Evolutionary conservation across 2,888 invertebrate genomes (phyloP), one percentile per base, ranked within the genome.

Genomic region (Cabera pusaria): DNA sequence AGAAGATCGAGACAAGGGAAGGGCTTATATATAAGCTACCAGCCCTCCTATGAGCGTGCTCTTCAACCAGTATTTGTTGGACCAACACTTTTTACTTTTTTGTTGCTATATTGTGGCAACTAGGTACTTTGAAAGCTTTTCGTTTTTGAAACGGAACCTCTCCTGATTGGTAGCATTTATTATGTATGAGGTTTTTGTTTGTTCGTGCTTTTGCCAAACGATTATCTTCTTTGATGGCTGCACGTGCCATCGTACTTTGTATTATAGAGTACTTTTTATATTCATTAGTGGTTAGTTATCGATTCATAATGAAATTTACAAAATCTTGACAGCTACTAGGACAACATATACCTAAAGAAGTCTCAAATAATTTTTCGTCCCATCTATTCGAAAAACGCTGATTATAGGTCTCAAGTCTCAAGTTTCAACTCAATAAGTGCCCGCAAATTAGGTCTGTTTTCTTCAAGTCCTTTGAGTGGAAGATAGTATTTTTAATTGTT

Each of bases 1-100:
- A 59, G 57, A 49, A 49, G 59, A 53, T 51, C 41, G 41, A 31
- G 18, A 19, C 45, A 48, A 51, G 58, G 64, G 60, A 56, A 61
- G 56, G 39, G 57, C 49, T 48, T 55, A 52, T 33, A 41, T n/a
- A n/a, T n/a, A n/a, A n/a, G n/a, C n/a, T n/a, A n/a, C 29, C 22
- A 34, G 31, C 41, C 47, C 47, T 47, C 42, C 49, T 40, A 44
- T 46, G 43, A 45, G 39, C 46, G 35, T 19, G 32, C 39, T 27
- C 44, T 50, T 26, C 23, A 47, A 49, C 40, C 43, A 7, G 44
- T 44, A 41, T 48, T 51, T 48, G 44, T 44, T 41, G 41, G 41
- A 36, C 41, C 46, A 47, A 49, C 42, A 52, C 32, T 44, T 49
- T 38, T 53, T 54, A 52, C 32, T 44, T 49, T 38, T 53, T 54